Conservation (phyloP, 2,888 invertebrate genomes). For the Torymus auratus region DNA sequence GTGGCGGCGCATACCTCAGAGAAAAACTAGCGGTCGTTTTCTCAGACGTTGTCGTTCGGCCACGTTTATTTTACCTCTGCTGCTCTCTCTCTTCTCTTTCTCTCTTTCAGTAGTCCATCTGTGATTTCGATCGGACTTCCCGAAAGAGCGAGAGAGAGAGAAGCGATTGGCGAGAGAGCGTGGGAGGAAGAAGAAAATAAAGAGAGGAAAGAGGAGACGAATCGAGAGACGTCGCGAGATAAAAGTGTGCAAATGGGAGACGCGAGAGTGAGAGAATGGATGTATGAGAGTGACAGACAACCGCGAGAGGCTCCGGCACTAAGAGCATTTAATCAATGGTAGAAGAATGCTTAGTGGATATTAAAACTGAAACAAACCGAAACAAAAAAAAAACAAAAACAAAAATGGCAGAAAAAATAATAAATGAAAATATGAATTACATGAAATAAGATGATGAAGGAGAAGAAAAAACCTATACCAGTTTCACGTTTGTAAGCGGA, state of each 20-base stretch:
- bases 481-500: slow-evolving; percentile 67
- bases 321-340: slow-evolving; percentile 75
- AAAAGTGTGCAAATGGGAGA: slow-evolving; percentile 30
- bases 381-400: slow-evolving; percentile 39
- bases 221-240: slow-evolving; percentile 48
- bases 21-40: slow-evolving; percentile 75
- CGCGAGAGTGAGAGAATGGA: background rate
- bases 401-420: slow-evolving; percentile 57
- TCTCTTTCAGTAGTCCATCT: slow-evolving; percentile 9
- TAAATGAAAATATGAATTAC: slow-evolving; percentile 36
- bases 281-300: slow-evolving; percentile 45
- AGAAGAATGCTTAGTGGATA: slow-evolving; percentile 70
- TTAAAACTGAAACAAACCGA: slow-evolving; percentile 53
- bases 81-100: slow-evolving; percentile 41
- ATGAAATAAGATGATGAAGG: slow-evolving; percentile 41
- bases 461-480: slow-evolving; percentile 64
- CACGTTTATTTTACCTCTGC: background rate
- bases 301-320: slow-evolving; percentile 67
- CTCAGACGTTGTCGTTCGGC: slow-evolving; percentile 70
- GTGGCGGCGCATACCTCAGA: slow-evolving; percentile 71
- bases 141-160: slow-evolving; percentile 32
- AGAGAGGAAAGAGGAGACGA: slow-evolving; percentile 33
- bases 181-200: slow-evolving; percentile 9
- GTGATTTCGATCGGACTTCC: slow-evolving; percentile 4
- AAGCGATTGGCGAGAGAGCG: slow-evolving; percentile 21